Evolutionary conservation across 2,888 invertebrate species (phyloP), one percentile per base, ranked within the genome.

Genomic region (Mimumesa dahlbomi): DNA sequence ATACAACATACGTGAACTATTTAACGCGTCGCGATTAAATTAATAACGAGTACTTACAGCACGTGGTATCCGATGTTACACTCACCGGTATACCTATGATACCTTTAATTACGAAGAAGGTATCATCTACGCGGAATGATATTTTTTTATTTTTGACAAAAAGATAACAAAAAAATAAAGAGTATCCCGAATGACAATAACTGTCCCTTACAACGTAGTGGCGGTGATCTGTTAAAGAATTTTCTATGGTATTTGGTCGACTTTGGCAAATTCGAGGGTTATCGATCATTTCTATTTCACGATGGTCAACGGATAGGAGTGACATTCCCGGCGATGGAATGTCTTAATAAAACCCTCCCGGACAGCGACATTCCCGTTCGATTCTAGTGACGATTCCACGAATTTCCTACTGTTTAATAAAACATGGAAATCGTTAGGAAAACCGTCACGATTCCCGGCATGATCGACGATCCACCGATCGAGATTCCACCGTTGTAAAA

Each of bases 401-500:
- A 45, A 1, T 40, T 6, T 13, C 6, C 3, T 21, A 4, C 11
- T 9, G 13, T 11, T 48, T 58, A 73, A 29, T 53, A 36, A 14
- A 73, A 5, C 31, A 18, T 34, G 11, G 36, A 45, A 2, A 71
- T 22, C 16, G 56, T 31, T 21, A 49, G 14, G 4, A 74, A n/a
- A 6, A 61, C 45, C 29, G 54, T 7, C n/a, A 40, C 13, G 29
- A 52, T 29, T 25, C 56, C 57, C n/a, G 45, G 29, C 7, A 71
- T 6, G n/a, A 64, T 45, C n/a, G 53, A 40, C 36, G 63, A 50
- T 4, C 16, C 16, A 0, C 18, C 13, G 4, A 42, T 50, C 1
- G 66, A 45, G 0, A 42, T 11, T 6, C 92, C 93, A 0, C 90
- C 90, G 82, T 94, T 95, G 91, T 96, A 96, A 85, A 93, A 96